Percentiles rank a stretch among this genome's conserved stretches.
Evolutionary conservation across 2,888 invertebrate species (phyloP).

Genomic region (Ochlodes sylvanus): DNA sequence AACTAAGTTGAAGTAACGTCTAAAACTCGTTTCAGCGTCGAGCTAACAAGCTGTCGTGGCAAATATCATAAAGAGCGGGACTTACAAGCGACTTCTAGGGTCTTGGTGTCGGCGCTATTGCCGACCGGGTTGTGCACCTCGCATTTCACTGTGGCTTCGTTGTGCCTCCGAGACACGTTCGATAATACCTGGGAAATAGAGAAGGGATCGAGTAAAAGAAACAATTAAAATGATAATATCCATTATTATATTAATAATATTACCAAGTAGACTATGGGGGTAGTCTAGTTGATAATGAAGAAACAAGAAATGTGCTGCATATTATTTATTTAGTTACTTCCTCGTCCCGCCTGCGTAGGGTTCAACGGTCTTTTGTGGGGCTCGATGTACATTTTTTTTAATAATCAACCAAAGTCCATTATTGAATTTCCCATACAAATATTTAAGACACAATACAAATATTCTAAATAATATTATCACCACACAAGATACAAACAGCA

Average conservation of each 20-base stretch:
- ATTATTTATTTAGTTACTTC: too few species aligned
- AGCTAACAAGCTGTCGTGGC: constrained; percentile 34
- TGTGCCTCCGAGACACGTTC: constrained; percentile 92
- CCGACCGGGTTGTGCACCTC: constrained; percentile 96
- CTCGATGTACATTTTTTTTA: too few species aligned
- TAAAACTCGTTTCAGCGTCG: constrained; percentile 9
- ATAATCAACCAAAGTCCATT: too few species aligned
- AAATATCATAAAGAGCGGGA: constrained; percentile 49
- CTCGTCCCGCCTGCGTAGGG: too few species aligned
- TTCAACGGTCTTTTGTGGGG: too few species aligned
- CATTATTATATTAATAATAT: too few species aligned
- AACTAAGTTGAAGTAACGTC: background rate
- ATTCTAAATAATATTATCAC: background rate
- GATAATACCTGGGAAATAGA: constrained; percentile 84
- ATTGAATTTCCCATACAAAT: too few species aligned
- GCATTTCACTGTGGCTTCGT: constrained; percentile 96
- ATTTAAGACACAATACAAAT: too few species aligned
- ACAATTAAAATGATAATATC: background rate
- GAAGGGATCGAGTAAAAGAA: background rate
- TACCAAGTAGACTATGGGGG: too few species aligned
- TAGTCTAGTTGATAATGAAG: too few species aligned
- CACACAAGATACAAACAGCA: background rate
- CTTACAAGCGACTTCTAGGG: constrained; percentile 96
- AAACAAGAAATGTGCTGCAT: too few species aligned
- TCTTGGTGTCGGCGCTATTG: constrained; percentile 94